These are phyloP conservation scores for Cantharis rufa DNA, from an alignment of 2,888 invertebrate genomes.

Conservation along the genomic window DNA sequence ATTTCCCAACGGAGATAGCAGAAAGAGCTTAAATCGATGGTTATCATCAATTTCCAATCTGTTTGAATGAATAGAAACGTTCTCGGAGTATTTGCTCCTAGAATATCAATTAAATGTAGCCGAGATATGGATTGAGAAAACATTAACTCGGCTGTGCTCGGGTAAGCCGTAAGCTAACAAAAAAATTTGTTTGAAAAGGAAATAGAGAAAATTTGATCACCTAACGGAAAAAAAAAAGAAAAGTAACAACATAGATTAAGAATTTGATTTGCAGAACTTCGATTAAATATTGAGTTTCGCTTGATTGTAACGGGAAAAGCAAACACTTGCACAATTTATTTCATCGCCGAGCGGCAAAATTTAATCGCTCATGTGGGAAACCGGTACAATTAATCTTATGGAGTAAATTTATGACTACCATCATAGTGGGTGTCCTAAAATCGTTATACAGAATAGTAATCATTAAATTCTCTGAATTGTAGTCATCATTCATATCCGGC, in stretches of 20 bases:
- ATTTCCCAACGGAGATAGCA: not conserved
- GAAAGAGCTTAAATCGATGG: not conserved
- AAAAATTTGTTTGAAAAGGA: not conserved
- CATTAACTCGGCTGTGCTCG: conserved; percentile 3
- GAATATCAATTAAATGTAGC: conserved; percentile 16
- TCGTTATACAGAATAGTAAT: conserved; percentile 38
- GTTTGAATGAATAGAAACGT: conserved; percentile 18
- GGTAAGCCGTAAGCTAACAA: not conserved
- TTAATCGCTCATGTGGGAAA: conserved; percentile 45
- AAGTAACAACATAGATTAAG: not conserved
- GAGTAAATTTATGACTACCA: conserved; percentile 38
- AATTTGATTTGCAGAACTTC: conserved; percentile 26
- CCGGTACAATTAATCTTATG: conserved; percentile 43
- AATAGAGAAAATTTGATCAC: not conserved
- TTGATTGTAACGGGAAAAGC: conserved; percentile 40
- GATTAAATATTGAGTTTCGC: conserved; percentile 36
- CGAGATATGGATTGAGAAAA: not conserved
- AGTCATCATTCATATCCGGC: conserved; percentile 19
- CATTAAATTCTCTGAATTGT: conserved; percentile 36
- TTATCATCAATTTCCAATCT: conserved; percentile 24
- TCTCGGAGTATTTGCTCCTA: not conserved
- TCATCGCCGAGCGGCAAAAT: conserved; percentile 39
- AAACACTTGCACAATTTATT: conserved; percentile 42
- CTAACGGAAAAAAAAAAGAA: not conserved
- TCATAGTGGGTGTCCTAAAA: conserved; percentile 35